Evolutionary conservation across 2,797 vertebrate species (phyloP), one percentile per base, ranked within the genome.

Genomic region (Enteromius unitaeniatus): DNA sequence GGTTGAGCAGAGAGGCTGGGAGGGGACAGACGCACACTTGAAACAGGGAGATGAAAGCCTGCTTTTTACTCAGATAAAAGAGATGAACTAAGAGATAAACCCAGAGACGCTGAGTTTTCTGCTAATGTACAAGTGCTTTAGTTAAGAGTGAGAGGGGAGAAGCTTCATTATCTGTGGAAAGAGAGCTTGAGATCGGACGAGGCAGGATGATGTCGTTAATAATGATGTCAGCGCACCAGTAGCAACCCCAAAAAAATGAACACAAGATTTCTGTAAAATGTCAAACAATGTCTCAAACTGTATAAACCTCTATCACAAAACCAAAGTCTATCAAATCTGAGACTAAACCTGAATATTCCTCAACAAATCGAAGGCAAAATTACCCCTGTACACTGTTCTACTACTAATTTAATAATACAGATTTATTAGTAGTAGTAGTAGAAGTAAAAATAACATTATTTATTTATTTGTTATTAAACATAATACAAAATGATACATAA

Each of bases 31-130:
- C 75, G 21, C 19, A 55, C 69, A 74, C 21, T 70, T 49, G 64
- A 81, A 79, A 72, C 49, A 69, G 69, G 77, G 70, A 85, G 85
- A 88, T 88, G 80, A 88, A 88, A 87, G 85, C 31, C 23, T 58
- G 53, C 72, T 28, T 83, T 68, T 86, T 53, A 49, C 72, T 42
- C 31, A 75, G 76, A 88, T 86, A 69, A 86, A 83, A 87, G 77
- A 79, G 79, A 86, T 75, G 26, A 72, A 77, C 76, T 74, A 55
- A 15, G 28, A 83, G 77, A 68, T 83, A 74, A 73, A 80, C 49
- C 37, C 51, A 15, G 72, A 74, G 45, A 55, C 62, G 31, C 23
- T 3, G 60, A 26, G 69, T 31, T 55, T 70, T 80, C 37, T 80
- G 84, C 78, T 80, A 11, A 79, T 87, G 72, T 72, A 73, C 40